A percentile compares a stretch with the other conserved stretches of the same genome.
These are phyloP conservation scores for Protodeltote pygarga DNA, from an alignment of 2,888 invertebrate species.

Conservation along the genomic window DNA sequence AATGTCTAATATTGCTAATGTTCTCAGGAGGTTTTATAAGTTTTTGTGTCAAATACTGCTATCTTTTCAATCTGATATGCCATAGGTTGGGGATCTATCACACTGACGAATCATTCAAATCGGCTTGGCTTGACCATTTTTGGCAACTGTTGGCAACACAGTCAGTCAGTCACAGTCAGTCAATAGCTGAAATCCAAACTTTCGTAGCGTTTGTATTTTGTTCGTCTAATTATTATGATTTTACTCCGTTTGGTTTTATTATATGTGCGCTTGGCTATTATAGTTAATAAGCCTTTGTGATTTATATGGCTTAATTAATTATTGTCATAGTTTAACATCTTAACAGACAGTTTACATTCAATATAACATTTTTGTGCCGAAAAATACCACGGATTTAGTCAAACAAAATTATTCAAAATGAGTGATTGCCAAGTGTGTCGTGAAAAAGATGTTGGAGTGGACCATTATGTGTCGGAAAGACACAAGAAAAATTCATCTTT, in stretches of 20 bases:
- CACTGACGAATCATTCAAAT: too few relatives aligned
- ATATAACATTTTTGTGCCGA: slow-evolving; percentile 1
- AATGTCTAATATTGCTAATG: too few relatives aligned
- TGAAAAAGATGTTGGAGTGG: slow-evolving; percentile 22
- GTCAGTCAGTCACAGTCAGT: not conserved
- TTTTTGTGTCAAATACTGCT: too few relatives aligned
- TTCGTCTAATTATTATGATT: slow-evolving; percentile 28
- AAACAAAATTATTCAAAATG: slow-evolving; percentile 30
- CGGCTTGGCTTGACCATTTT: too few relatives aligned
- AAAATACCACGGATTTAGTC: not conserved
- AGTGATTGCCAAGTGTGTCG: slow-evolving; percentile 43
- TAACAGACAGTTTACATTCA: not conserved
- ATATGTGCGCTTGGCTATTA: not conserved
- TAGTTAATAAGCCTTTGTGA: not conserved
- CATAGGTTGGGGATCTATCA: too few relatives aligned
- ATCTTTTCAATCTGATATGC: too few relatives aligned
- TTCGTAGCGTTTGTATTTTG: too few relatives aligned
- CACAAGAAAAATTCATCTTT: slow-evolving; percentile 48
- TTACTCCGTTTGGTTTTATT: slow-evolving; percentile 14
- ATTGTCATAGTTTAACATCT: not conserved
- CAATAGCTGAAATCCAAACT: slow-evolving; percentile 4
- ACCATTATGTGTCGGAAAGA: slow-evolving; percentile 41
- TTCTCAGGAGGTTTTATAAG: too few relatives aligned
- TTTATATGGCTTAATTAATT: not conserved
- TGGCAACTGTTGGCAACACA: slow-evolving; percentile 20